Evolutionary conservation across 2,113 vertebrate species (phyloP).

Genomic region (Gallinago undulata): DNA sequence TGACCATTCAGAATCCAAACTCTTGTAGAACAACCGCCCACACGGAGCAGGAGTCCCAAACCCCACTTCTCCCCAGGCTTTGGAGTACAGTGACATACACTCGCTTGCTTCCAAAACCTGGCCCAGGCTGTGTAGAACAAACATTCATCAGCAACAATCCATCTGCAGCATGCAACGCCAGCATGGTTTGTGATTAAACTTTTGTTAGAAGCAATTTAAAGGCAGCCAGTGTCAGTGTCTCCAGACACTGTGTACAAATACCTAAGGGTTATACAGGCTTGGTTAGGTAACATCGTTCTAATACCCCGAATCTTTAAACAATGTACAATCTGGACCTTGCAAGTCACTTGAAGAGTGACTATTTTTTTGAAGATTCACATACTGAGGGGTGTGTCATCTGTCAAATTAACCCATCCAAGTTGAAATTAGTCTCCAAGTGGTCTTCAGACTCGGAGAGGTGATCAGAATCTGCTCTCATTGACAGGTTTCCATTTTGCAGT

Average conservation of each 20-base stretch:
- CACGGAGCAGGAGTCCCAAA: accelerated
- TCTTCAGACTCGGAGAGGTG: background rate
- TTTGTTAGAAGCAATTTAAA: background rate
- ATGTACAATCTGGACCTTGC: background rate
- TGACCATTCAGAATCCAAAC: background rate
- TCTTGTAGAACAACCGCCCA: background rate
- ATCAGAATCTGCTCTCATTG: background rate
- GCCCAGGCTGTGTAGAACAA: background rate
- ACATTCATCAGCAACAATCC: accelerated
- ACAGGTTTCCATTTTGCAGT: background rate
- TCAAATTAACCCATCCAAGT: background rate
- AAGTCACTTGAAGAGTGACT: background rate
- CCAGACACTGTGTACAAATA: background rate
- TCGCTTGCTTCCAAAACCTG: background rate
- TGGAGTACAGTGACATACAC: background rate
- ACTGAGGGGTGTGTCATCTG: background rate
- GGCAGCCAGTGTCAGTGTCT: background rate
- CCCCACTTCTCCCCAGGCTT: background rate
- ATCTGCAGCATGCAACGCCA: background rate
- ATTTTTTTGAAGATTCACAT: background rate
- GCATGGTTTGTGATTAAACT: background rate
- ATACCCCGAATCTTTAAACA: background rate
- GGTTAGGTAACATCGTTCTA: background rate
- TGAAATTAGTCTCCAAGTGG: background rate
- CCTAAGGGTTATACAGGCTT: background rate